Percentiles rank a stretch among this genome's conserved stretches.
These are phyloP conservation scores for Neodon shergylaensis DNA, from an alignment of 2,113 vertebrate species.

Conservation along the genomic window DNA sequence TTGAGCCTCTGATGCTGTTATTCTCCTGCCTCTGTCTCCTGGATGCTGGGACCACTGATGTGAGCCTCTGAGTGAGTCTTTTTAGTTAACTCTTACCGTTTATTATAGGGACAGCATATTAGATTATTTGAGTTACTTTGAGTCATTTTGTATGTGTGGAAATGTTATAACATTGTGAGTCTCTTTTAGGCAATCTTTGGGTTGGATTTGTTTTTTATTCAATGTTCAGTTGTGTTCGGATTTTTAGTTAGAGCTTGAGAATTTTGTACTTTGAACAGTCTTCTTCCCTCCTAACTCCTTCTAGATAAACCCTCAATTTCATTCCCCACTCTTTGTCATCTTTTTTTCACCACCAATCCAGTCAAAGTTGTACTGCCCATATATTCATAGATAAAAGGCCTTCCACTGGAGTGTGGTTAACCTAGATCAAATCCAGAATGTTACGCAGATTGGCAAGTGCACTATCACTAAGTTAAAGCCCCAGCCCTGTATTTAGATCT, in stretches of 20 bases:
- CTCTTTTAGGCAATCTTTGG: neutral
- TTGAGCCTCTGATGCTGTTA: neutral
- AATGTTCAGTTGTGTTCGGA: neutral
- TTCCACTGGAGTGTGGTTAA: neutral
- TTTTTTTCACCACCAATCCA: neutral
- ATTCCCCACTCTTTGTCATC: neutral
- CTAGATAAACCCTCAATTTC: neutral
- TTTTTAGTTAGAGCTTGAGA: neutral
- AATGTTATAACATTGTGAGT: neutral
- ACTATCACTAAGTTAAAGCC: neutral
- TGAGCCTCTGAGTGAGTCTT: neutral
- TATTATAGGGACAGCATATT: neutral
- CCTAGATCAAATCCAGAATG: neutral
- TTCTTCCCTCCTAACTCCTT: neutral
- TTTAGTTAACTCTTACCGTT: neutral
- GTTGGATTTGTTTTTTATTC: neutral
- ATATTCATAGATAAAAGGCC: neutral
- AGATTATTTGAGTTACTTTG: neutral
- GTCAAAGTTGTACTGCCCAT: neutral
- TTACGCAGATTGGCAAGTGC: neutral
- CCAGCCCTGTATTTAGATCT: neutral
- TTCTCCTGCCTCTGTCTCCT: neutral
- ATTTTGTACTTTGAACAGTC: neutral
- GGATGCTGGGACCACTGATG: neutral
- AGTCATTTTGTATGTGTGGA: neutral